Conservation (phyloP, 2,113 vertebrate genomes). For the Callaeas wilsoni region DNA sequence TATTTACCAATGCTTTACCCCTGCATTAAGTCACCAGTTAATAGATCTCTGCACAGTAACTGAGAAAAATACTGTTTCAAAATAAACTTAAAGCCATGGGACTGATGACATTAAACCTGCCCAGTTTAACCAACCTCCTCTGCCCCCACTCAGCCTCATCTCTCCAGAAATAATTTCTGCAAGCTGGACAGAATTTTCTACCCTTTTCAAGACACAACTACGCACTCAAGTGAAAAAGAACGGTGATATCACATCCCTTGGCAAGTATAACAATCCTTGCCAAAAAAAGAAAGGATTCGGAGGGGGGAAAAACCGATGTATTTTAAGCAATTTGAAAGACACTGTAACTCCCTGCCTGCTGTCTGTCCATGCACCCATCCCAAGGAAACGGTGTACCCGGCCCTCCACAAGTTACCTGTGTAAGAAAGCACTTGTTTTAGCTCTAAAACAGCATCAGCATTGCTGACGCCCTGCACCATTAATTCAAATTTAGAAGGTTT, state of each 20-base stretch:
- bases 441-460: neutral
- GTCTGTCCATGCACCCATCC: neutral
- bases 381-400: neutral
- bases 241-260: neutral
- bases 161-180: neutral
- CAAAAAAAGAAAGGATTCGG: neutral
- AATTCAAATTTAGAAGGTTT: neutral
- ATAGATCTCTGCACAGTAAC: neutral
- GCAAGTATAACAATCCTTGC: neutral
- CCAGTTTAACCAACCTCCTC: neutral
- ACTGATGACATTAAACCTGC: neutral
- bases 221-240: neutral
- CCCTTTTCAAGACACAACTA: neutral
- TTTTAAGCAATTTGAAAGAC: neutral
- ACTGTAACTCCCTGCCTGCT: neutral
- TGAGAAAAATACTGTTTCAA: neutral
- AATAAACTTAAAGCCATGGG: neutral
- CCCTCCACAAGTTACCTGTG: too few relatives aligned
- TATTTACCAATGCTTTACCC: neutral
- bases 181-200: neutral
- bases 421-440: neutral
- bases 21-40: neutral
- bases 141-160: neutral
- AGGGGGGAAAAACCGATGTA: fast-evolving
- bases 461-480: neutral